These are phyloP conservation scores for Phoebastria nigripes DNA, from an alignment of 2,797 vertebrate species.

Conservation along the genomic window DNA sequence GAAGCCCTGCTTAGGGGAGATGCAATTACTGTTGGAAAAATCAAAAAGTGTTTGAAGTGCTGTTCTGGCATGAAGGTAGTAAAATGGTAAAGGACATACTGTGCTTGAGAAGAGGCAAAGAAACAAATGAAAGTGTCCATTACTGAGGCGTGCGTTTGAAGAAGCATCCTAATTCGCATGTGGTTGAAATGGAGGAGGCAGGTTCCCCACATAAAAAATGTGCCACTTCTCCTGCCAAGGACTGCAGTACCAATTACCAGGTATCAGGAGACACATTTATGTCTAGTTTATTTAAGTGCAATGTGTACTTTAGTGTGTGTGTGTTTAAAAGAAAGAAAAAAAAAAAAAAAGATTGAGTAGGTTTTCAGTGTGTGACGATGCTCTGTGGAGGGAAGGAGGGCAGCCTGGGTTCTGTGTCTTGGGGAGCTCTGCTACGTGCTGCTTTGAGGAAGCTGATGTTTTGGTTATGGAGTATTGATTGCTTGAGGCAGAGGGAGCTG, in stretches of 20 bases:
- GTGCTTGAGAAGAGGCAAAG: neutral
- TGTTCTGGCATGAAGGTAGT: neutral
- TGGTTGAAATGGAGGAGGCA: neutral
- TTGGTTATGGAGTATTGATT: neutral
- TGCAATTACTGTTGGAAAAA: neutral
- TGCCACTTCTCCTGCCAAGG: fast-evolving
- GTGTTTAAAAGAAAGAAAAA: neutral
- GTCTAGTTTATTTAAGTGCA: neutral
- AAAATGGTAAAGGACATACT: neutral
- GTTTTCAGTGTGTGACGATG: neutral
- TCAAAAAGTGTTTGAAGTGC: neutral
- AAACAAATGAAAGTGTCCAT: neutral
- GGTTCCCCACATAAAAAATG: neutral
- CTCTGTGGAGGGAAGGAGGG: fast-evolving
- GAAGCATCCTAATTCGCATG: fast-evolving
- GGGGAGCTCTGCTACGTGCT: fast-evolving
- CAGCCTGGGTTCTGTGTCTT: neutral
- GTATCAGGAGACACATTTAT: fast-evolving
- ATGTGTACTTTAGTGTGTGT: fast-evolving
- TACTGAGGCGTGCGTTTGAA: neutral
- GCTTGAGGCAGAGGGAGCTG: neutral
- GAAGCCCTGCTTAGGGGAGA: neutral
- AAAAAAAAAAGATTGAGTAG: neutral
- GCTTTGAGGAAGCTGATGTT: neutral
- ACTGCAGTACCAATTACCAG: neutral